Percentiles rank a stretch among this genome's conserved stretches.
Evolutionary conservation across 2,113 vertebrate genomes (phyloP).

Genomic region (Perognathus longimembris): DNA sequence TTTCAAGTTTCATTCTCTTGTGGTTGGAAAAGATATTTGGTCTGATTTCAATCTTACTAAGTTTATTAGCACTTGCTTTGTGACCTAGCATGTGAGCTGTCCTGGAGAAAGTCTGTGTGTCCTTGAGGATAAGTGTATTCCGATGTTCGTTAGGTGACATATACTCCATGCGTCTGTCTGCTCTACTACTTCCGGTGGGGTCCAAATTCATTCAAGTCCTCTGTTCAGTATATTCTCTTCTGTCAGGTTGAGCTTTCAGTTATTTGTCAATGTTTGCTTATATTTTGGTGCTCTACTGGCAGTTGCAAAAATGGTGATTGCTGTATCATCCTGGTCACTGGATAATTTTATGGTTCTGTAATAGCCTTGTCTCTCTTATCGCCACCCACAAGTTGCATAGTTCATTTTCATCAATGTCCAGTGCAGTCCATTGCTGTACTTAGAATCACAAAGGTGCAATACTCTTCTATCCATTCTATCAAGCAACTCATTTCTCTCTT

Average conservation of each 20-base stretch:
- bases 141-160: neutral
- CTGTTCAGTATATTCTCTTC: neutral
- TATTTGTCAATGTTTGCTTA: neutral
- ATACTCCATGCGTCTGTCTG: neutral
- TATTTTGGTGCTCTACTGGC: neutral
- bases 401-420: no score
- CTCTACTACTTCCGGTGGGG: no score
- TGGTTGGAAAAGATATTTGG: slow-evolving; percentile 28
- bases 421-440: no score
- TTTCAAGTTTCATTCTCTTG: slow-evolving; percentile 32
- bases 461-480: neutral
- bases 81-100: neutral
- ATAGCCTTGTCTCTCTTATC: neutral
- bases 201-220: neutral
- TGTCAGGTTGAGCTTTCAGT: neutral
- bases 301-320: neutral
- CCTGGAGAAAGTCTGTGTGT: neutral
- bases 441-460: no score
- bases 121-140: neutral
- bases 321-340: neutral
- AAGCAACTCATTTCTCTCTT: neutral
- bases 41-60: slow-evolving; percentile 32
- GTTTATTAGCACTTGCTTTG: neutral
- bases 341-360: neutral
- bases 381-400: neutral